Conservation (phyloP, 2,113 vertebrate genomes). For the Micronisus gabar region DNA sequence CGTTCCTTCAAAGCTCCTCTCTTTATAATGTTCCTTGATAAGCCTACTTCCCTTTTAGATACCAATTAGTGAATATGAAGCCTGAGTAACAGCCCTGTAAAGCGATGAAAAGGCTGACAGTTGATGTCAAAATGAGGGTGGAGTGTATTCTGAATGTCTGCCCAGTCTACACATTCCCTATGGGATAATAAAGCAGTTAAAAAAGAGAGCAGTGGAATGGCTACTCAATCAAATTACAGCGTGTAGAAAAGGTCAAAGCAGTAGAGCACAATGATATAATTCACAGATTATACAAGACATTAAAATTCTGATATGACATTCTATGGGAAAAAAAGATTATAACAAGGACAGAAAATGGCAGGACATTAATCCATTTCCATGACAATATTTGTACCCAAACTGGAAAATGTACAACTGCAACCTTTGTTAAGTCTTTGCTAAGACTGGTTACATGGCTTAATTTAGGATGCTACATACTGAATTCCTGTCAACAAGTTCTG, state of each 20-base stretch:
- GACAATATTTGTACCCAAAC: conserved; percentile 39
- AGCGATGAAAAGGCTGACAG: conserved; percentile 20
- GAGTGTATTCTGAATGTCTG: conserved; percentile 55
- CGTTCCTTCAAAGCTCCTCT: neutral
- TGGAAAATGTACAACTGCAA: conserved; percentile 38
- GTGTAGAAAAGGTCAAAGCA: conserved; percentile 73
- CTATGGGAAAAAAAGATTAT: conserved; percentile 48
- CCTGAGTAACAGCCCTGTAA: conserved; percentile 9
- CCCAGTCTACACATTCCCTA: conserved; percentile 23
- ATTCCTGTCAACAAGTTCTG: neutral
- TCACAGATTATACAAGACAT: conserved; percentile 69
- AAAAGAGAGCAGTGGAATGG: conserved; percentile 48
- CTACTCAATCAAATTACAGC: conserved; percentile 69
- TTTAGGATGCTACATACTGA: neutral
- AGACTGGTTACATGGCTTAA: neutral
- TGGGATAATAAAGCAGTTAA: conserved; percentile 62
- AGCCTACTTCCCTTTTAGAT: neutral
- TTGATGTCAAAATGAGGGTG: neutral
- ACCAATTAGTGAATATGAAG: conserved; percentile 34
- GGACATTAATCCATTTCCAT: conserved; percentile 51
- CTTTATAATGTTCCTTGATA: neutral
- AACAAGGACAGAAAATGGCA: conserved; percentile 50
- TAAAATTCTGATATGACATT: conserved; percentile 66
- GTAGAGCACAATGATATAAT: conserved; percentile 67
- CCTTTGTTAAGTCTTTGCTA: neutral